These are phyloP conservation scores for Poeciliopsis paucimaculata DNA, from an alignment of 2,797 vertebrate species.

Conservation along the genomic window DNA sequence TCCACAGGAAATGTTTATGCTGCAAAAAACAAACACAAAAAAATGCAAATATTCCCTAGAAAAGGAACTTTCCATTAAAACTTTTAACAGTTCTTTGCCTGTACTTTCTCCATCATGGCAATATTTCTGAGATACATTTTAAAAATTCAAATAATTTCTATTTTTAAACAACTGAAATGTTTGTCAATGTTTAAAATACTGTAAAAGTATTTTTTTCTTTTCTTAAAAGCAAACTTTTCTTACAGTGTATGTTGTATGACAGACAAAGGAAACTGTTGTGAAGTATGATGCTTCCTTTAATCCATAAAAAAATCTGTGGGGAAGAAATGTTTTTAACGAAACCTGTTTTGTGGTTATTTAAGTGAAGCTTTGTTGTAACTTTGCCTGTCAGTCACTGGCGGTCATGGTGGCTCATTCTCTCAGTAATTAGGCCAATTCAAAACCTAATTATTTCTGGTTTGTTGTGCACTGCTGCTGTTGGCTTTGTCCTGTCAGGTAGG, in stretches of 20 bases:
- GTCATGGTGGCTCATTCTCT: slow-evolving; percentile 25
- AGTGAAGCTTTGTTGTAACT: slow-evolving; percentile 12
- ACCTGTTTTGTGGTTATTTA: background rate
- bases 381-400: slow-evolving; percentile 26
- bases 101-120: too few relatives aligned
- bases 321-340: background rate
- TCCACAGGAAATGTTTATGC: background rate
- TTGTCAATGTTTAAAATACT: too few relatives aligned
- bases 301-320: background rate
- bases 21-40: too few relatives aligned
- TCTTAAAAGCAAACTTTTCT: too few relatives aligned
- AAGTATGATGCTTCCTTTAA: background rate
- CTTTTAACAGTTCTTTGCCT: too few relatives aligned
- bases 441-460: slow-evolving; percentile 23
- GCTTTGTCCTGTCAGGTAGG: slow-evolving; percentile 27
- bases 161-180: too few relatives aligned
- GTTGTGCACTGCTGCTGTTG: slow-evolving; percentile 41
- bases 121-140: too few relatives aligned
- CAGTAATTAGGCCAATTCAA: slow-evolving; percentile 33
- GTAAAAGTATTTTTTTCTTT: too few relatives aligned
- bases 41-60: too few relatives aligned
- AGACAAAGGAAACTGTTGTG: background rate
- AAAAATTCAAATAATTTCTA: too few relatives aligned
- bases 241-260: background rate
- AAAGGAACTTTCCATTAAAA: too few relatives aligned